These are phyloP conservation scores for Macaca nemestrina DNA, from an alignment of 2,113 vertebrate species.

Conservation along the genomic window DNA sequence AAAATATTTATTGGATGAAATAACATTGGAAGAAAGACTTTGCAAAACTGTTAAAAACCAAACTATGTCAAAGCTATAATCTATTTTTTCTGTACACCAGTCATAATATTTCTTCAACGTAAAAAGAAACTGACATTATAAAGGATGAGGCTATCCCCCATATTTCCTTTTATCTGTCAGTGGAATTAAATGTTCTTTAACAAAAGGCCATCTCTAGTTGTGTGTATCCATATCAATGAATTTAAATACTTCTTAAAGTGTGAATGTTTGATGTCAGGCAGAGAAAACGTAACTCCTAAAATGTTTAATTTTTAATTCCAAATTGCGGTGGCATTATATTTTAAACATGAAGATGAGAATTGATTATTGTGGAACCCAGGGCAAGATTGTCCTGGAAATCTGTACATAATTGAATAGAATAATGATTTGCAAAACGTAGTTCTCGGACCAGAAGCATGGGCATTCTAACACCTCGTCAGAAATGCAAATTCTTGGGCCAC, in stretches of 20 bases:
- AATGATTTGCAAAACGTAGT: not conserved
- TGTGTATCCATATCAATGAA: constrained; percentile 1
- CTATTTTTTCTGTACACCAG: constrained; percentile 6
- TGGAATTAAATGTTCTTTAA: constrained; percentile 46
- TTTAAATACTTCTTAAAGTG: not conserved
- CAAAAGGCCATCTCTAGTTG: not conserved
- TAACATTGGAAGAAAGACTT: not conserved
- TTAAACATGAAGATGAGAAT: not conserved
- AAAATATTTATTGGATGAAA: constrained; percentile 27
- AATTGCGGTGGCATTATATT: not conserved
- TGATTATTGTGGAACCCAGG: not conserved
- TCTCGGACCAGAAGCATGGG: not conserved
- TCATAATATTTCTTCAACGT: constrained; percentile 68
- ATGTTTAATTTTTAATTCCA: constrained; percentile 16
- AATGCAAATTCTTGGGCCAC: not conserved
- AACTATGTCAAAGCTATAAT: constrained; percentile 49
- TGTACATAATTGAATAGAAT: not conserved
- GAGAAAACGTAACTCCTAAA: constrained; percentile 44
- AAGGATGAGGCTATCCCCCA: constrained; percentile 10
- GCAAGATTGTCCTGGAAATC: not conserved
- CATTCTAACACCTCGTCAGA: not conserved
- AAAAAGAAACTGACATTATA: constrained; percentile 57
- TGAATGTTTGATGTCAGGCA: constrained; percentile 6
- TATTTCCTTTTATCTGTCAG: constrained; percentile 58
- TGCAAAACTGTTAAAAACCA: constrained; percentile 30